These are phyloP conservation scores for Cervus canadensis DNA, from an alignment of 2,113 vertebrate species.

Conservation along the genomic window DNA sequence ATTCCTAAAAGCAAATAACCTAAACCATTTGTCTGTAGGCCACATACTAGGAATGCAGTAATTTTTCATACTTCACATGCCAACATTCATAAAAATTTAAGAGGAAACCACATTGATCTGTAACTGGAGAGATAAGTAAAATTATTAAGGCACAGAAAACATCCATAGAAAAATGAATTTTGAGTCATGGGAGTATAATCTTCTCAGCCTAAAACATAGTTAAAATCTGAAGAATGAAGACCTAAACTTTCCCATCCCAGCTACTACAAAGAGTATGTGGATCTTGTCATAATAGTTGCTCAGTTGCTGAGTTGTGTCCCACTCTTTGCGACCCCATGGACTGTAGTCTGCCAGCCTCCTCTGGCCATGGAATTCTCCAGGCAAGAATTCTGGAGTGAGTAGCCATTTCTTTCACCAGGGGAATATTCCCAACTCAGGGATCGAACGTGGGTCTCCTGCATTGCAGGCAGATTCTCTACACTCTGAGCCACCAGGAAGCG, in stretches of 20 bases:
- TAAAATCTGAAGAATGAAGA: neutral
- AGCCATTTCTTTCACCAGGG: neutral
- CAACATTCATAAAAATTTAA: neutral
- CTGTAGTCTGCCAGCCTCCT: neutral
- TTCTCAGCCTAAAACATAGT: neutral
- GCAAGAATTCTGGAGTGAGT: neutral
- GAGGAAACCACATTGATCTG: neutral
- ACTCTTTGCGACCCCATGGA: neutral
- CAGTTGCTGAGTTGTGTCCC: neutral
- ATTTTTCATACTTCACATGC: neutral
- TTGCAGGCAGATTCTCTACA: neutral
- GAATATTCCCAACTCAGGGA: neutral
- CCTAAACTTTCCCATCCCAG: neutral
- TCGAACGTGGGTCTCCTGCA: neutral
- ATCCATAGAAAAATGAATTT: neutral
- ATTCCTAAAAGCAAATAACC: neutral
- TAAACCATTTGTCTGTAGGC: neutral
- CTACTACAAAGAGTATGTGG: neutral
- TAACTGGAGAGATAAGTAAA: neutral
- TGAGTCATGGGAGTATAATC: neutral
- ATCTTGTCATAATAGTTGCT: neutral
- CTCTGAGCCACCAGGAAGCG: neutral
- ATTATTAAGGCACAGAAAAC: neutral
- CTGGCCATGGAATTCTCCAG: neutral
- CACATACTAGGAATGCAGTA: neutral